Evolutionary conservation across 2,888 invertebrate species (phyloP).

Genomic region (Napeogenes sylphis): DNA sequence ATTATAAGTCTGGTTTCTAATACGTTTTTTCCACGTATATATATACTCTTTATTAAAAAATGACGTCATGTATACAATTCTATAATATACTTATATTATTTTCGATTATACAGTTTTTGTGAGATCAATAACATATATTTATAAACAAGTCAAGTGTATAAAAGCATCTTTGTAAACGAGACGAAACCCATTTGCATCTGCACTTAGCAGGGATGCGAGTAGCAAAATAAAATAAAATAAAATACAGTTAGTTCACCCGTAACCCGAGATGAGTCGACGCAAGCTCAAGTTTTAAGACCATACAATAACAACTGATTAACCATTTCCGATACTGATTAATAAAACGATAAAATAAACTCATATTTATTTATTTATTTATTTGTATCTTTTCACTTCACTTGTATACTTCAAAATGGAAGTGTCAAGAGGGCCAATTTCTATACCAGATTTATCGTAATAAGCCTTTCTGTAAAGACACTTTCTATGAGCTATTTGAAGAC

Average conservation of each 20-base stretch:
- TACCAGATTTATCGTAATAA: no score
- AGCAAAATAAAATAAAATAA: constrained; percentile 56
- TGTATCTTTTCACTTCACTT: no score
- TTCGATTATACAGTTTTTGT: constrained; percentile 30
- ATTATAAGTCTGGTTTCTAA: constrained; percentile 3
- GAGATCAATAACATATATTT: constrained; percentile 47
- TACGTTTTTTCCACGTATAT: not conserved
- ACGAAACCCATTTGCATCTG: constrained; percentile 66
- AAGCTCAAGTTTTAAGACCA: constrained; percentile 18
- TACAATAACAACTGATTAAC: constrained; percentile 10
- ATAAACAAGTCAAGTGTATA: constrained; percentile 58
- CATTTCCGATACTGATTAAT: not conserved
- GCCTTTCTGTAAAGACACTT: no score
- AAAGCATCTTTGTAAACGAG: constrained; percentile 68
- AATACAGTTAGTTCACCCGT: constrained; percentile 49
- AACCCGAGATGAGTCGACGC: constrained; percentile 37
- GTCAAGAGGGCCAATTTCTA: no score
- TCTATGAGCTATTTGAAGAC: no score
- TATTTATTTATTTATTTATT: not conserved
- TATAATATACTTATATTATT: no score
- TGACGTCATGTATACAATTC: no score
- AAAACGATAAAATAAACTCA: not conserved
- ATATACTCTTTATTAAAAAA: not conserved
- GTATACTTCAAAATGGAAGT: no score
- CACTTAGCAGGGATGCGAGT: constrained; percentile 60